Percentiles rank a stretch among this genome's conserved stretches.
phyloP scores from a whole-genome alignment of 1,140 invertebrate genomes.

The Lepidurus couesii region DNA sequence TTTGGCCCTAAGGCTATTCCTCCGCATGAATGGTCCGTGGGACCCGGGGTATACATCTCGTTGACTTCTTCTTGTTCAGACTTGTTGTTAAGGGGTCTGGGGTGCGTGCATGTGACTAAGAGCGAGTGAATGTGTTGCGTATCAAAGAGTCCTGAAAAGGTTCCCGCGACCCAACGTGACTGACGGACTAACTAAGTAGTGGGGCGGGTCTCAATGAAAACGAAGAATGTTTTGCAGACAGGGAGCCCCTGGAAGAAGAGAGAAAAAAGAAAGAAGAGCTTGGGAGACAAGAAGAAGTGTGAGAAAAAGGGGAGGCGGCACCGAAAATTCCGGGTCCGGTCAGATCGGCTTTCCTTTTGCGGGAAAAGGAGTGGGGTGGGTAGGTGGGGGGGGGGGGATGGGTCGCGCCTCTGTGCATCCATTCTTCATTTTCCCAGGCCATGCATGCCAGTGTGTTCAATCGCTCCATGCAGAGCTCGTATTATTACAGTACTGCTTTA shows the following conservation, averaged over 20 bases:
- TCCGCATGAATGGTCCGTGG: slow-evolving; percentile 14
- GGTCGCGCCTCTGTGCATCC: slow-evolving; percentile 11
- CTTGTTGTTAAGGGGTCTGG: slow-evolving; percentile 5
- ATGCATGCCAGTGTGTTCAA: not conserved
- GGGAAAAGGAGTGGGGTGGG: not conserved
- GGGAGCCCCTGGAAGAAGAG: not conserved
- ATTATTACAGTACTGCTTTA: not conserved
- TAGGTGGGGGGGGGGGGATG: not conserved
- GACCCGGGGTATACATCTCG: not conserved
- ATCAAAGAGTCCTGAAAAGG: not conserved
- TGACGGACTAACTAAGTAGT: slow-evolving; percentile 1
- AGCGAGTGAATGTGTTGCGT: not conserved
- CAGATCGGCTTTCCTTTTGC: slow-evolving; percentile 14
- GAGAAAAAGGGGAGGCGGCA: slow-evolving; percentile 17
- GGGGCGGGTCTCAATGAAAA: not conserved
- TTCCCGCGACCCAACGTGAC: slow-evolving; percentile 12
- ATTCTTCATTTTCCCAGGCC: slow-evolving; percentile 21
- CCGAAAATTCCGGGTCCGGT: not conserved
- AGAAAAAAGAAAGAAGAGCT: not conserved
- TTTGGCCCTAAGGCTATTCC: not conserved
- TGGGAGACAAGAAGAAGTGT: slow-evolving; percentile 9
- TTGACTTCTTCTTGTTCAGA: not conserved
- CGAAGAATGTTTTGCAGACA: not conserved
- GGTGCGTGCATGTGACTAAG: not conserved
- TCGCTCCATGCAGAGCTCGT: not conserved